Evolutionary conservation across 2,888 invertebrate species (phyloP).

Genomic region (Petrolisthes manimaculis): DNA sequence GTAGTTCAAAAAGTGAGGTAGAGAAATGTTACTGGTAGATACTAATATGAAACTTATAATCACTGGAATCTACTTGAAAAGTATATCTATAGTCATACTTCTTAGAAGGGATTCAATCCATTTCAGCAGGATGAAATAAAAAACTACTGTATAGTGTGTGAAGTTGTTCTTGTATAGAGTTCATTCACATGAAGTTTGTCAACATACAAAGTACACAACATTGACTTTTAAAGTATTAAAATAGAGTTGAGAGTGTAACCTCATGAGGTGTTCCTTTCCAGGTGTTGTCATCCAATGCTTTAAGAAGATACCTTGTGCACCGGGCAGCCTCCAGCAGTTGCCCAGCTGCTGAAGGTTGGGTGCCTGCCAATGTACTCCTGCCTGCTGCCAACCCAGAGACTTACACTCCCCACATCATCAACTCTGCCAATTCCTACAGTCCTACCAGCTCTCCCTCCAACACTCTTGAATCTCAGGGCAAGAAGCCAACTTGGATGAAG

Average conservation of each 20-base stretch:
- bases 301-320: conserved; percentile 61
- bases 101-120: not conserved
- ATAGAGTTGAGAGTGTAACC: conserved; percentile 49
- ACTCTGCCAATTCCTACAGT: conserved; percentile 8
- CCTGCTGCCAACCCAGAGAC: conserved; percentile 51
- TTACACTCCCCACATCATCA: not conserved
- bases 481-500: conserved; percentile 60
- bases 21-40: not conserved
- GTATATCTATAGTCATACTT: not conserved
- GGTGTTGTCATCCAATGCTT: conserved; percentile 55
- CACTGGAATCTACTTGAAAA: not conserved
- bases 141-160: no score
- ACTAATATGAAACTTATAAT: conserved; percentile 8
- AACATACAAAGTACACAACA: no score
- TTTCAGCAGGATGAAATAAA: no score
- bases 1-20: not conserved
- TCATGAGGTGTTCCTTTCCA: conserved; percentile 50
- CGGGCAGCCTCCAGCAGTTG: conserved; percentile 52
- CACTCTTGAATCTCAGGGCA: conserved; percentile 32
- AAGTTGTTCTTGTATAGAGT: no score
- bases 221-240: no score
- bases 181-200: no score
- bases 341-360: conserved; percentile 66
- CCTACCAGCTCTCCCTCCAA: conserved; percentile 41
- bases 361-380: conserved; percentile 58